A percentile compares a stretch with the other conserved stretches of the same genome.
Conservation (phyloP, 2,888 invertebrate genomes). For the Phalera bucephala region DNA sequence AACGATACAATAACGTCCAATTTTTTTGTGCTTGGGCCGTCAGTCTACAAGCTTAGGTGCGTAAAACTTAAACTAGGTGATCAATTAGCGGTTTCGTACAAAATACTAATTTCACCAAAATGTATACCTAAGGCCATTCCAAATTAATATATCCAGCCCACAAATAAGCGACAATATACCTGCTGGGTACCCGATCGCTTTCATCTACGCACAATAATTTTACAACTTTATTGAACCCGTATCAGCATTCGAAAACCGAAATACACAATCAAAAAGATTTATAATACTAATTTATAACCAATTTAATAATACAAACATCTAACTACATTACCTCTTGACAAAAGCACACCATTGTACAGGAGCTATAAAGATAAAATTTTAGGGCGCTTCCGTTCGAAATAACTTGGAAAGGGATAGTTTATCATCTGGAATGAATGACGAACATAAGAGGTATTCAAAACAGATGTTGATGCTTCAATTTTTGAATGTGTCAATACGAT, state of each 20-base stretch:
- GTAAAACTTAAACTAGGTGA: no score
- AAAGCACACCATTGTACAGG: slow-evolving; percentile 34
- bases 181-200: no score
- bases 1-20: no score
- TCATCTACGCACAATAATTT: no score
- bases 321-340: slow-evolving; percentile 24
- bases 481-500: no score
- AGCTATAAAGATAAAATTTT: slow-evolving; percentile 45
- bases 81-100: no score
- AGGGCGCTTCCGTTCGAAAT: slow-evolving; percentile 31
- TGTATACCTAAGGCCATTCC: no score
- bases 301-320: slow-evolving; percentile 26
- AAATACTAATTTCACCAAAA: no score
- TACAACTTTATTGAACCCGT: slow-evolving; percentile 4
- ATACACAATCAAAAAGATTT: slow-evolving; percentile 20
- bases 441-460: slow-evolving; percentile 17
- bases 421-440: slow-evolving; percentile 19
- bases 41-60: no score
- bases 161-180: no score
- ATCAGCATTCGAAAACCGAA: slow-evolving; percentile 15
- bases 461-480: slow-evolving; percentile 3
- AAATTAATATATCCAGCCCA: no score
- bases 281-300: slow-evolving; percentile 21
- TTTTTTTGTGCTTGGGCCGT: no score
- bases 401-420: slow-evolving; percentile 28